phyloP scores from a whole-genome alignment of 2,113 vertebrate species.

The Scytalopus superciliaris region DNA sequence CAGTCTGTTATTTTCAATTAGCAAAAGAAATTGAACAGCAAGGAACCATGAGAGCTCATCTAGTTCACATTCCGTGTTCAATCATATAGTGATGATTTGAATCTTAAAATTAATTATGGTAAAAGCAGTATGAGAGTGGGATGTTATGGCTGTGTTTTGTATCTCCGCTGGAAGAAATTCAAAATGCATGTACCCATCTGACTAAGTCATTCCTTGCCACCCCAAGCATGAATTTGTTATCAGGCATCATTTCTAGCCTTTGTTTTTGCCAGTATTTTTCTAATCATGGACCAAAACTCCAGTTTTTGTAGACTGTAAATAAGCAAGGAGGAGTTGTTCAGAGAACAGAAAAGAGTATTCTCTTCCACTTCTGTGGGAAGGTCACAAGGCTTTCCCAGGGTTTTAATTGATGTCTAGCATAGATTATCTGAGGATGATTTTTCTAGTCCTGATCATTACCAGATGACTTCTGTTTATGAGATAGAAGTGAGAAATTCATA shows the following conservation, averaged over 20 bases:
- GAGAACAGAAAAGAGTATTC: neutral
- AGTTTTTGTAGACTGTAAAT: neutral
- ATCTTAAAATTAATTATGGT: neutral
- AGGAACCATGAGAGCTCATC: neutral
- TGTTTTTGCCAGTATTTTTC: neutral
- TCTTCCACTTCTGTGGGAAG: neutral
- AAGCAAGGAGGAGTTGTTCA: neutral
- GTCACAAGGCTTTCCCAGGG: constrained; percentile 10
- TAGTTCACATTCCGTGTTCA: neutral
- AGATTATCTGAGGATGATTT: neutral
- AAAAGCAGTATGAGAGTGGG: neutral
- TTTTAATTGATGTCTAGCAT: neutral
- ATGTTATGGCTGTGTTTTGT: neutral
- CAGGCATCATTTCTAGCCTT: neutral
- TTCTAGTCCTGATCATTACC: neutral
- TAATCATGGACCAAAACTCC: neutral
- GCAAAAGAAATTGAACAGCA: neutral
- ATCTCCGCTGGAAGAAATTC: neutral
- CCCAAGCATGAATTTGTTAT: neutral
- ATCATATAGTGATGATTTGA: neutral
- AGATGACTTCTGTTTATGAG: neutral
- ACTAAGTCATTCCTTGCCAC: neutral
- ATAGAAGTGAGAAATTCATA: neutral
- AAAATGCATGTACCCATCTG: neutral
- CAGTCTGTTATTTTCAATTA: neutral